Evolutionary conservation across 2,113 vertebrate genomes (phyloP).

Genomic region (Urocynchramus pylzowi): DNA sequence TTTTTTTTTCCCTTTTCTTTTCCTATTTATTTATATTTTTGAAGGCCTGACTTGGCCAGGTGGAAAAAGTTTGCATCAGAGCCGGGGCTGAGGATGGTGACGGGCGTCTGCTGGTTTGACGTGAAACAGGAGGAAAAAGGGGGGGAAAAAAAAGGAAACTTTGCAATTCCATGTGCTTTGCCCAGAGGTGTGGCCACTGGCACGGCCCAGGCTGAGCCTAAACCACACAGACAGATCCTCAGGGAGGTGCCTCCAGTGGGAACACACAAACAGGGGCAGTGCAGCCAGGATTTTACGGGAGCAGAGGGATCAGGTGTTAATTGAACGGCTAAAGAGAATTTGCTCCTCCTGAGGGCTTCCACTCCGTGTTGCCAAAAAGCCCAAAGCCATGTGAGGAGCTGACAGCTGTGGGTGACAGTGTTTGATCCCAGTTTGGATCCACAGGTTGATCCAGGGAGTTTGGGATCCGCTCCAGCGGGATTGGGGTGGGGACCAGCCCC

Average conservation of each 20-base stretch:
- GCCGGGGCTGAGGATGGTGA: neutral
- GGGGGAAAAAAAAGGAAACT: neutral
- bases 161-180: constrained; percentile 58
- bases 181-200: constrained; percentile 68
- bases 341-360: neutral
- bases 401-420: neutral
- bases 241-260: constrained; percentile 35
- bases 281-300: neutral
- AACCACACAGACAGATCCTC: constrained; percentile 45
- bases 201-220: neutral
- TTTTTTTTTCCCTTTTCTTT: neutral
- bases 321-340: neutral
- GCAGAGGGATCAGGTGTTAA: neutral
- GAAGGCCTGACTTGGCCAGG: constrained; percentile 43
- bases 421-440: neutral
- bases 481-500: neutral
- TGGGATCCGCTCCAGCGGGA: accelerated
- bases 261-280: constrained; percentile 17
- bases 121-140: neutral
- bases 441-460: neutral
- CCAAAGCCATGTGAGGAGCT: neutral
- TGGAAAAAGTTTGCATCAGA: constrained; percentile 67
- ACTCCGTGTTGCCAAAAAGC: neutral
- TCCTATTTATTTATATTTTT: constrained; percentile 15
- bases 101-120: neutral